phyloP scores from a whole-genome alignment of 2,888 invertebrate genomes.

The Trachelus iudaicus region DNA sequence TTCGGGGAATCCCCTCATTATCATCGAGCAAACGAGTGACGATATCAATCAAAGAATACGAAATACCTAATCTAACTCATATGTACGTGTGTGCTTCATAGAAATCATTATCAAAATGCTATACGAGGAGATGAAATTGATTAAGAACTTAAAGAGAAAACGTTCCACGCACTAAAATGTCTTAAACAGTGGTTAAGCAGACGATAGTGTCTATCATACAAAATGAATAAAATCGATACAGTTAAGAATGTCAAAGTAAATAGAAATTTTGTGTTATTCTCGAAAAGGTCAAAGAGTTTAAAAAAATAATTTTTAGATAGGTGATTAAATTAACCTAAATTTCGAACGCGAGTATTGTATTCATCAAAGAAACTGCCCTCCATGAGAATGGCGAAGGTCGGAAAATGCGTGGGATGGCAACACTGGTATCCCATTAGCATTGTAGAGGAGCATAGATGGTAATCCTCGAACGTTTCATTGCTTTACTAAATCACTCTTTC shows the following conservation, averaged over 20 bases:
- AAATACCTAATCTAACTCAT: conserved; percentile 3
- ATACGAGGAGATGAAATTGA: background rate
- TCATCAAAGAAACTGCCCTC: background rate
- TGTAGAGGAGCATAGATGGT: background rate
- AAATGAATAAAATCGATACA: background rate
- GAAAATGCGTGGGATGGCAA: background rate
- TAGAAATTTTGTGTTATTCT: background rate
- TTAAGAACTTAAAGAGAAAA: background rate
- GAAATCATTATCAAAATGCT: background rate
- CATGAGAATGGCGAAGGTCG: background rate
- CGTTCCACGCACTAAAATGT: background rate
- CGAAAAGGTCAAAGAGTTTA: background rate
- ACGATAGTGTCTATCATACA: background rate
- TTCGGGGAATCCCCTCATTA: conserved; percentile 18
- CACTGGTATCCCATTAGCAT: background rate
- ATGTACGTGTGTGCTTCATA: background rate
- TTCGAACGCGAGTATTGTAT: background rate
- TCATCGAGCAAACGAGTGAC: conserved; percentile 10
- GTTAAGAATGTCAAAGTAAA: background rate
- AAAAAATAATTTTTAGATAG: background rate
- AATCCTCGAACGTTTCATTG: background rate
- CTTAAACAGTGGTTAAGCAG: background rate
- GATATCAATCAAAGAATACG: conserved; percentile 13
- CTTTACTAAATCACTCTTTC: background rate
- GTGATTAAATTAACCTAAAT: background rate